Conservation (phyloP, 2,113 vertebrate genomes). For the Trichechus manatus region DNA sequence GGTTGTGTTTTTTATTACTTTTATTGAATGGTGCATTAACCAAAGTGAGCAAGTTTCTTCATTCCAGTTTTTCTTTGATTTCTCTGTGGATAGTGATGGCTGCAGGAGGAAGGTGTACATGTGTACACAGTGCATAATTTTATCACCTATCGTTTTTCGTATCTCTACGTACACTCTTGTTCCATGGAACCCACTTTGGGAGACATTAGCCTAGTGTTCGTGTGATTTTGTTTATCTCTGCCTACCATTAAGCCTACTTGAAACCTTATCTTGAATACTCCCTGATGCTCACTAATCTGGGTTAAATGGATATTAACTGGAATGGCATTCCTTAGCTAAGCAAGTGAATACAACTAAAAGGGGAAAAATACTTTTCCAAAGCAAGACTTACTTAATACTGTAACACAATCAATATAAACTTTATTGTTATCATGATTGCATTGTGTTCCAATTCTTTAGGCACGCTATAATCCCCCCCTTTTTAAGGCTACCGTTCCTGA, state of each 20-base stretch:
- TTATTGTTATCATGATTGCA: background rate
- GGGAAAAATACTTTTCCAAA: background rate
- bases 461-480: background rate
- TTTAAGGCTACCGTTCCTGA: background rate
- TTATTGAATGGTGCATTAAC: background rate
- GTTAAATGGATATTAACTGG: background rate
- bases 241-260: background rate
- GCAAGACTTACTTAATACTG: background rate
- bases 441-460: background rate
- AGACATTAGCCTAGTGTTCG: background rate
- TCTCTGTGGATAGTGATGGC: background rate
- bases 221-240: background rate
- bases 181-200: background rate
- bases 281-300: background rate
- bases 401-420: background rate
- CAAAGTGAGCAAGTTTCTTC: background rate
- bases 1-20: background rate
- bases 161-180: background rate
- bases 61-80: slow-evolving; percentile 36
- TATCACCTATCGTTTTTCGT: background rate
- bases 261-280: background rate
- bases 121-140: background rate
- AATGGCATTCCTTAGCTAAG: background rate
- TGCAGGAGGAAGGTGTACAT: background rate
- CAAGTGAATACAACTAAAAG: background rate